Percentiles rank a stretch among this genome's conserved stretches.
phyloP scores from a whole-genome alignment of 2,888 invertebrate species.

The Papilio demoleus region DNA sequence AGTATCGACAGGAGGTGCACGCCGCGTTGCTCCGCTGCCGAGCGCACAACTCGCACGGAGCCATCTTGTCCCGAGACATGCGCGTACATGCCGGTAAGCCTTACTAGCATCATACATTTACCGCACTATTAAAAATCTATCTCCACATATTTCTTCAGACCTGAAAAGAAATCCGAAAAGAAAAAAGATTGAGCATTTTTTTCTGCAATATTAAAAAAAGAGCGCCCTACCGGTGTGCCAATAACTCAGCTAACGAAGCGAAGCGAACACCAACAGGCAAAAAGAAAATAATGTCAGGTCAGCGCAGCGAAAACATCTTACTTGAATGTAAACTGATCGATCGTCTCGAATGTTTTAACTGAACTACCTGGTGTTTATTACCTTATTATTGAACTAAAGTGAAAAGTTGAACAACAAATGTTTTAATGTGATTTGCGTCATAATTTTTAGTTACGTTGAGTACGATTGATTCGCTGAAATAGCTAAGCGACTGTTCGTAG shows the following conservation, averaged over 20 bases:
- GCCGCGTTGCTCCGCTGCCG: constrained; percentile 91
- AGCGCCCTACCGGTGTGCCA: not conserved
- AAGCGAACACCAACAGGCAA: not conserved
- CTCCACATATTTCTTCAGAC: too few relatives aligned
- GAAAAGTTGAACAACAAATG: too few relatives aligned
- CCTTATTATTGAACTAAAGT: not conserved
- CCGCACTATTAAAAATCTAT: not conserved
- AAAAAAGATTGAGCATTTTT: too few relatives aligned
- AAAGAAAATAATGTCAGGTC: constrained; percentile 6
- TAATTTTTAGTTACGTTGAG: too few relatives aligned
- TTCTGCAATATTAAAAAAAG: not conserved
- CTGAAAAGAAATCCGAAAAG: too few relatives aligned
- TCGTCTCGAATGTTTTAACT: not conserved
- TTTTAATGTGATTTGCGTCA: too few relatives aligned
- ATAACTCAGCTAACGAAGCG: constrained; percentile 24
- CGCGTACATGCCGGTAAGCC: constrained; percentile 90
- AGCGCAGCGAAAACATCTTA: not conserved
- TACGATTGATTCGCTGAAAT: too few relatives aligned
- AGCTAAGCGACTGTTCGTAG: too few relatives aligned
- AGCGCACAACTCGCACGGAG: constrained; percentile 91
- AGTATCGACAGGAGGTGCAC: constrained; percentile 92
- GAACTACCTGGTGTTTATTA: not conserved
- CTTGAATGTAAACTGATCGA: not conserved
- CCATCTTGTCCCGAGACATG: constrained; percentile 91
- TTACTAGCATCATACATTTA: not conserved